These are phyloP conservation scores for Phengaris alcon DNA, from an alignment of 2,888 invertebrate species.

Conservation along the genomic window DNA sequence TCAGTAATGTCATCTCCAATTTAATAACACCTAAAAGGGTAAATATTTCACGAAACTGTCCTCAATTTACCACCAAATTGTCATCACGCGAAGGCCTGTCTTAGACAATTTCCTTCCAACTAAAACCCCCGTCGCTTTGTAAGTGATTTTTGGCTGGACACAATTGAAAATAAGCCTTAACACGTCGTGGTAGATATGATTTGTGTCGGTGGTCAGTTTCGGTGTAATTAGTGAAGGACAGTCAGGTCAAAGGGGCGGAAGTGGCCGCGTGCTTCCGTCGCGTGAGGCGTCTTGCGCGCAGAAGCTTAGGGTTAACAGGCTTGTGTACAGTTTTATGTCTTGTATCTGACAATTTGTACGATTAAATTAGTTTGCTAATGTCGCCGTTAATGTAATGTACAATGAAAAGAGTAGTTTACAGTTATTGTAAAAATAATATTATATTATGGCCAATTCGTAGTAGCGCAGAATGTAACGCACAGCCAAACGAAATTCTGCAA, in stretches of 20 bases:
- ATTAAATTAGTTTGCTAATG: background rate
- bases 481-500: too few species aligned
- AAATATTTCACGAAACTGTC: conserved; percentile 36
- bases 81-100: conserved; percentile 53
- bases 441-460: too few species aligned
- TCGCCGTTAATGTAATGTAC: background rate
- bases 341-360: conserved; percentile 8
- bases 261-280: conserved; percentile 68
- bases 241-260: conserved; percentile 73
- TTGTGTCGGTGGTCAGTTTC: conserved; percentile 33
- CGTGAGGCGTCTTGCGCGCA: conserved; percentile 57
- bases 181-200: conserved; percentile 39
- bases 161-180: conserved; percentile 47
- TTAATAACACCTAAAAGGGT: conserved; percentile 6
- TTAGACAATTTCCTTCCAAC: conserved; percentile 62
- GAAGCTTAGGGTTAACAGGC: conserved; percentile 45
- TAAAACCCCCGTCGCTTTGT: conserved; percentile 49
- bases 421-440: too few species aligned
- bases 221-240: conserved; percentile 60
- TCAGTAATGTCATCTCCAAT: background rate
- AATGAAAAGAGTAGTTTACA: background rate
- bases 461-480: too few species aligned
- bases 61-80: conserved; percentile 42
- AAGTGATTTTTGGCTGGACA: conserved; percentile 41
- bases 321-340: conserved; percentile 31